A percentile compares a stretch with the other conserved stretches of the same genome.
Conservation (phyloP, 2,797 vertebrate genomes). For the Falco peregrinus region DNA sequence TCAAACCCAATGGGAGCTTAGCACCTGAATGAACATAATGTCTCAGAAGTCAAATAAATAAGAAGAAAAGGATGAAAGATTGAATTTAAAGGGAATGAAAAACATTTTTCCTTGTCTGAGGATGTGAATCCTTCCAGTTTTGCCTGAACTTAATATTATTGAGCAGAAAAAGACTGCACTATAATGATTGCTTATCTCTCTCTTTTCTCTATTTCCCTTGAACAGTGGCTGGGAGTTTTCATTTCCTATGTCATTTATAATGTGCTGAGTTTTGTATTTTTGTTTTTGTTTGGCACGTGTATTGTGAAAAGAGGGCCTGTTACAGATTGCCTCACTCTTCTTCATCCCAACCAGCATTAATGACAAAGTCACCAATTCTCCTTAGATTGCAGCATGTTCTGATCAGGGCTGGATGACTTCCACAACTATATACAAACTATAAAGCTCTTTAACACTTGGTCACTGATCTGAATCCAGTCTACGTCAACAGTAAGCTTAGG, state of each 20-base stretch:
- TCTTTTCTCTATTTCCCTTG: conserved; percentile 52
- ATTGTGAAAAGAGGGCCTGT: conserved; percentile 2
- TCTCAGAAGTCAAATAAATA: conserved; percentile 60
- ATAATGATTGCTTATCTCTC: conserved; percentile 62
- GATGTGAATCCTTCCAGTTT: conserved; percentile 41
- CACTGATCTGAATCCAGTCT: neutral
- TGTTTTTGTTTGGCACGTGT: conserved; percentile 43
- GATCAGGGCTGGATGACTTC: neutral
- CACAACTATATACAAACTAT: neutral
- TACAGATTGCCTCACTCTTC: conserved; percentile 13
- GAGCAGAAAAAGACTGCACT: conserved; percentile 50
- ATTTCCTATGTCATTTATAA: conserved; percentile 73
- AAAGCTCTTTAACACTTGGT: neutral
- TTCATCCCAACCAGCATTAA: neutral
- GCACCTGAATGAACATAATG: conserved; percentile 50
- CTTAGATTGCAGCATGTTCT: neutral
- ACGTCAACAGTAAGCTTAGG: neutral
- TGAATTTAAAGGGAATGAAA: conserved; percentile 54
- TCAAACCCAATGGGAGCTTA: conserved; percentile 33
- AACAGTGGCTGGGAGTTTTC: conserved; percentile 50
- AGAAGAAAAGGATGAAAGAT: conserved; percentile 40
- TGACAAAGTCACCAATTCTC: neutral
- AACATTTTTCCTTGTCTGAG: conserved; percentile 64
- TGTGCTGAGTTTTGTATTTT: conserved; percentile 49
- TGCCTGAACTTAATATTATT: conserved; percentile 56